These are phyloP conservation scores for Phrynocephalus guinanensis DNA, from an alignment of 2,797 vertebrate species.

Conservation along the genomic window DNA sequence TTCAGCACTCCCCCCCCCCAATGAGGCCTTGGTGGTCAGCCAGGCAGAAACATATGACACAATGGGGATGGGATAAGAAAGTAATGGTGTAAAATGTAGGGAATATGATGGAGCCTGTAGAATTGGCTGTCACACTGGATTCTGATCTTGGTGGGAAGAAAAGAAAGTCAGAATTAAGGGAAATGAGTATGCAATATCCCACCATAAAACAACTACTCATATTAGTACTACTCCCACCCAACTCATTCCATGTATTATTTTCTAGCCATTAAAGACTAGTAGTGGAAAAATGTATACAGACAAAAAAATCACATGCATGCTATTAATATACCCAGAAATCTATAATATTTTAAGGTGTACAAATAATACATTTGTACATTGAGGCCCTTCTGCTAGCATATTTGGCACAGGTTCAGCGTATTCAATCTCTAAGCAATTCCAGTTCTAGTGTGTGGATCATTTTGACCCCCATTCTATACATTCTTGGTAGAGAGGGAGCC, in stretches of 20 bases:
- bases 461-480: neutral
- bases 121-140: neutral
- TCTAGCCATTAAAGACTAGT: neutral
- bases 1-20: neutral
- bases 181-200: neutral
- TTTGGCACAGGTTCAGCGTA: neutral
- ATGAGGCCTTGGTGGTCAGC: neutral
- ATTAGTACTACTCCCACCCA: neutral
- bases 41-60: neutral
- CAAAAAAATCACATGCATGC: neutral
- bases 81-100: neutral
- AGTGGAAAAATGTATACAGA: neutral
- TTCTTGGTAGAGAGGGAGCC: neutral
- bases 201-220: neutral
- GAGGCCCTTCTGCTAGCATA: neutral
- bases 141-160: neutral
- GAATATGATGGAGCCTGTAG: neutral
- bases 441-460: neutral
- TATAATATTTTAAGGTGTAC: neutral
- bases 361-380: neutral
- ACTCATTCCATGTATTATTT: neutral
- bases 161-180: neutral
- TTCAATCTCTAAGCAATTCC: neutral
- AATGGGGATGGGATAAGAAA: neutral
- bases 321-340: neutral